Base-by-base conservation (phyloP, 2,888 invertebrate genomes). In the Belgica antarctica region DNA sequence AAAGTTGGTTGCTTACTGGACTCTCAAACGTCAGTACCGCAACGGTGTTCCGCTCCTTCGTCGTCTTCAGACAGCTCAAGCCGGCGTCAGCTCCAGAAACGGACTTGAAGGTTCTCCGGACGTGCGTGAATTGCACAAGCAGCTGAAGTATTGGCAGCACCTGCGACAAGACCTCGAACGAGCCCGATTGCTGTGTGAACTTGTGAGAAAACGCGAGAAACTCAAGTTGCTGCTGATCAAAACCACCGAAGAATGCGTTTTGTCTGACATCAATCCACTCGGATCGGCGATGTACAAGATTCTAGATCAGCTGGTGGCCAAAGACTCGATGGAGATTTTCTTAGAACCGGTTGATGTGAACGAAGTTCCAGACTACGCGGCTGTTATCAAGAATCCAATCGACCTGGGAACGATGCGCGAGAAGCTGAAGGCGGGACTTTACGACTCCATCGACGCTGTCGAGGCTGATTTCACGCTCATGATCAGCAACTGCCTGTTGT, bases 1-100 rank as follows among this genome's bases (percentile, higher is more conserved):
- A 77, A 84, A 94, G 1, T 82, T 99, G 12, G 88, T 97, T 70
- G 92, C 95, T 0, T 99, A 97, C 77, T 99, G 99, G 99, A 97
- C 95, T 2, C 81, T 98, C 52, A 99, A 99, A 79, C 82, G 99
- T 1, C 94, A 96, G 77, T 90, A 91, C 72, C 82, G 98, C 63
- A 96, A 97, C 77, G 99, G 99, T 0, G 97, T 97, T 7, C 98
- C 99, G 0, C 82, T 99, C 71, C 80, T 99, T 71, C 81, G 97
- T 52, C 82, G 97, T 4, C 81, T 95, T 27, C 94, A 94, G 76
- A 87, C 87, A 34, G 73, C 62, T 72, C 79, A 81, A 80, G 74
- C 84, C 72, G 78, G 80, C 12, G 82, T 84, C 25, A 82, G 79
- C 24, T 77, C 84, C 73, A 83, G 85, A 61, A 77, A 78, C 72